Evolutionary conservation across 2,888 invertebrate genomes (phyloP).

Genomic region (Dicyrtoma fusca): DNA sequence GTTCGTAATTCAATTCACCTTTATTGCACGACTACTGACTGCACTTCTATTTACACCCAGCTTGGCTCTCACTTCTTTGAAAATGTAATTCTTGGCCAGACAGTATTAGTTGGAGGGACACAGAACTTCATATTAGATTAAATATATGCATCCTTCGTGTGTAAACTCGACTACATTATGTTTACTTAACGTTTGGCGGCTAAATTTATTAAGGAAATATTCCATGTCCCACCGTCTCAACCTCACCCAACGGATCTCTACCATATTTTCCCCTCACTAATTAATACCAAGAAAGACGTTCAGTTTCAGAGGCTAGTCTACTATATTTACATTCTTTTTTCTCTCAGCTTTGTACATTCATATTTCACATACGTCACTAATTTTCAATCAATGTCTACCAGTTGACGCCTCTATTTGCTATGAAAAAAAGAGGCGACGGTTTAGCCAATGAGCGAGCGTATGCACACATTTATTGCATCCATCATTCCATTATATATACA

Average conservation of each 20-base stretch:
- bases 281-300: not conserved
- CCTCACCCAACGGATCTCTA: not conserved
- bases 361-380: too few relatives aligned
- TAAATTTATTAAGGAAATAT: constrained; percentile 11
- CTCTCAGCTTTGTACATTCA: constrained; percentile 5
- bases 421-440: too few relatives aligned
- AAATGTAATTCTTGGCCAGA: constrained; percentile 12
- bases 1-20: constrained; percentile 23
- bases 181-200: constrained; percentile 9
- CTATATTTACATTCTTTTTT: constrained; percentile 4
- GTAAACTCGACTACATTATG: constrained; percentile 1
- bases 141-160: not conserved
- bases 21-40: constrained; percentile 3
- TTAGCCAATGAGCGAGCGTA: too few relatives aligned
- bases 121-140: constrained; percentile 9
- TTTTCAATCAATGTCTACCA: too few relatives aligned
- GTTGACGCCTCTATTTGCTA: too few relatives aligned
- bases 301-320: not conserved
- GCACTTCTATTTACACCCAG: too few relatives aligned
- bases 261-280: not conserved
- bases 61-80: not conserved
- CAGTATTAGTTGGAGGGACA: constrained; percentile 4
- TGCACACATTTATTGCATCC: too few relatives aligned
- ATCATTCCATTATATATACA: too few relatives aligned
- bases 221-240: not conserved